These are phyloP conservation scores for Alces alces DNA, from an alignment of 2,113 vertebrate genomes.

Conservation along the genomic window DNA sequence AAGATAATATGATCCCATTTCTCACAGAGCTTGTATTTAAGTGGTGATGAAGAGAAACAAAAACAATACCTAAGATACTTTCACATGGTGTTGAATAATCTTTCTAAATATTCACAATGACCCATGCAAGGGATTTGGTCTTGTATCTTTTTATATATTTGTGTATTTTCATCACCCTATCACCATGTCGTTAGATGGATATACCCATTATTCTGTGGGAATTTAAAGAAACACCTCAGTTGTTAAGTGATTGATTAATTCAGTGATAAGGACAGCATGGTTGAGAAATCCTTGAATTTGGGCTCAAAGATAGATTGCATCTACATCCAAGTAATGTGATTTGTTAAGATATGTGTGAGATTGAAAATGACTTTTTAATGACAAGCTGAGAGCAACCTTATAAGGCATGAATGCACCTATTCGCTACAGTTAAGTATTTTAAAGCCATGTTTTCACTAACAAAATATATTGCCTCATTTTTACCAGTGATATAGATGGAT, in stretches of 20 bases:
- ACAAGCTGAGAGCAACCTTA: not conserved
- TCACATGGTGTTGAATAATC: not conserved
- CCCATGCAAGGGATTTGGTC: not conserved
- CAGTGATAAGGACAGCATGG: not conserved
- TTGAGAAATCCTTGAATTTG: not conserved
- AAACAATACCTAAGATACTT: not conserved
- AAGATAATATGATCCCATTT: not conserved
- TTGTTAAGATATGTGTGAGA: not conserved
- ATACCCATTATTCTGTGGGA: not conserved
- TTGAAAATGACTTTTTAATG: not conserved
- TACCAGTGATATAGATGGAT: not conserved
- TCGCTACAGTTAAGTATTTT: not conserved
- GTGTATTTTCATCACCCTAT: not conserved
- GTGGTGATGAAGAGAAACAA: not conserved
- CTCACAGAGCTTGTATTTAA: not conserved
- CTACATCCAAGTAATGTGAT: not conserved
- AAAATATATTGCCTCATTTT: not conserved
- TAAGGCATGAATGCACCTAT: not conserved
- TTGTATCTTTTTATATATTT: not conserved
- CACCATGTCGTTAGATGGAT: not conserved
- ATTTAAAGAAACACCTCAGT: not conserved
- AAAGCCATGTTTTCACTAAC: not conserved
- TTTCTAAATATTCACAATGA: not conserved
- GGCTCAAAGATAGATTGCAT: not conserved
- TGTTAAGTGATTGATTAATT: not conserved